Conservation (phyloP, 2,113 vertebrate species). For the Hemicordylus capensis region DNA sequence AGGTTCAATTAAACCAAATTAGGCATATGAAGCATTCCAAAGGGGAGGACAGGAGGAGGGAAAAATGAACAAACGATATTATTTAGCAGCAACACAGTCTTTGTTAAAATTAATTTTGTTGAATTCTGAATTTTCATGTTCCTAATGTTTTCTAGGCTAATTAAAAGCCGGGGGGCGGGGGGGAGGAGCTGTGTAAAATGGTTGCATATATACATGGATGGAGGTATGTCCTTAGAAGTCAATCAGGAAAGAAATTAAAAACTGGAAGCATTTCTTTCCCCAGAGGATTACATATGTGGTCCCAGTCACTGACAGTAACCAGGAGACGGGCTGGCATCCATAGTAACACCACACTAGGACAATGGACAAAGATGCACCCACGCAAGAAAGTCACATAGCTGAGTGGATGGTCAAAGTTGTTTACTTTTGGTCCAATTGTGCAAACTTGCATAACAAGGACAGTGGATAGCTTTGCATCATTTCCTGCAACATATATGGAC, state of each 20-base stretch:
- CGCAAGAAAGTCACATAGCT: no score
- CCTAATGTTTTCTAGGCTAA: background rate
- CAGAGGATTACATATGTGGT: background rate
- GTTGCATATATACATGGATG: background rate
- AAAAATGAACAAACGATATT: background rate
- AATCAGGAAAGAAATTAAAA: background rate
- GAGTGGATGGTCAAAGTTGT: no score
- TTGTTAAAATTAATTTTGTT: background rate
- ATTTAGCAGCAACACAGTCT: background rate
- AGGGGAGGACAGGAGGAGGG: no score
- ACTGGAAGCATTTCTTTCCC: background rate
- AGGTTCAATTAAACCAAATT: background rate
- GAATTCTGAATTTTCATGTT: background rate
- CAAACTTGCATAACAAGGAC: no score
- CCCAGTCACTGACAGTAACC: background rate
- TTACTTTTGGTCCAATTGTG: no score
- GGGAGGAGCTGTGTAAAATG: background rate
- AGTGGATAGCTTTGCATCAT: no score
- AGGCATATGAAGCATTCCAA: background rate
- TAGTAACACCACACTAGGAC: no score
- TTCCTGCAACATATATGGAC: no score
- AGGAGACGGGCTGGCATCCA: no score
- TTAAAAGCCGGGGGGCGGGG: no score
- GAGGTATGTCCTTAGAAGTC: background rate
- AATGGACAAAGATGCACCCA: no score